Base-by-base conservation (phyloP, 2,113 vertebrate genomes). In the Sarotherodon lohbergeri region DNA sequence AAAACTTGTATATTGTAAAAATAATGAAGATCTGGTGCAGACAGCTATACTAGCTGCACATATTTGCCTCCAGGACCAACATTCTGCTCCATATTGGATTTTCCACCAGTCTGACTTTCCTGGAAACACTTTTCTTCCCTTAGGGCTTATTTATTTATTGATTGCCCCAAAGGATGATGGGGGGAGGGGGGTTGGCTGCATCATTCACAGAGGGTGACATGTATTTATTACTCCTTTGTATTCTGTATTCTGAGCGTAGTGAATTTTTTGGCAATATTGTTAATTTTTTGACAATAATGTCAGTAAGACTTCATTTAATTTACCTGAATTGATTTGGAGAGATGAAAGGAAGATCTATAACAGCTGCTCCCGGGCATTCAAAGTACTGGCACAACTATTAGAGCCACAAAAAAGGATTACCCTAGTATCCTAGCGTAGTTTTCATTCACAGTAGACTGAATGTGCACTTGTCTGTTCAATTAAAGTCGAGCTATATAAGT, bases 141-240 rank as follows among this genome's bases (percentile, higher is more conserved):
- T 43, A 19, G 87, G 92, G 85, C 68, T 91, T 92, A 91, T 93
- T 94, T 82, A 92, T 94, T 91, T 94, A 94, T 94, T 92, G 90
- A 92, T 92, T 80, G 5, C n/a, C 63, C 84, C 79, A 81, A 68
- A 85, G 88, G 34, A 39, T 39, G 61, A 39, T 8, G 61, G 61
- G 61, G 29, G 34, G 34, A 39, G 88, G 79, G 34, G 50, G 52
- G 41, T 50, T 32, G 34, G 68, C 48, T 83, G 80, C 82, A 93
- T 90, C 86, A 89, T 88, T 92, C 81, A 91, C 83, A 29, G 73
- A 50, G n/a, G 13, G 71, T 85, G 66, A 90, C 88, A 91, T 71
- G 90, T 89, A 90, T 90, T 79, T 89, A 91, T 91, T 82, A 68
- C 52, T 41, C 76, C 55, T 57, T 86, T 63, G 82, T 73, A 57